Evolutionary conservation across 2,888 invertebrate species (phyloP).

Genomic region (Apotomis capreana): DNA sequence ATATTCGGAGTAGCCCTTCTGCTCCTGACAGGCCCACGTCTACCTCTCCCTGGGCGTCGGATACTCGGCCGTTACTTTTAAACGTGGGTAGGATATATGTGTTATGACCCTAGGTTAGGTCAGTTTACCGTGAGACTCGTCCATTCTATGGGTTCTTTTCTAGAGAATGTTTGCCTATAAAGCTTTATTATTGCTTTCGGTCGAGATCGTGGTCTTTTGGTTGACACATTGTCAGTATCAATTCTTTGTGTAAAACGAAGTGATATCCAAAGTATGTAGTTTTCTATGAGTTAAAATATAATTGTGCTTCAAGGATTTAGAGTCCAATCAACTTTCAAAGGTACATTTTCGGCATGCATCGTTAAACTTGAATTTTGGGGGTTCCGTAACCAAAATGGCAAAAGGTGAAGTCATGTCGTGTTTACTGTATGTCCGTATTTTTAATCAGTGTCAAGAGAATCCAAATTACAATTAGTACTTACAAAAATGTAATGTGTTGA

Average conservation of each 20-base stretch:
- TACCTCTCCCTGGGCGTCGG: conserved; percentile 25
- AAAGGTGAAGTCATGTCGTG: too few species aligned
- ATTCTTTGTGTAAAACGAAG: conserved; percentile 5
- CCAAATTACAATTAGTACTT: too few species aligned
- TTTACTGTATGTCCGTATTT: too few species aligned
- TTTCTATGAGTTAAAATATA: neutral
- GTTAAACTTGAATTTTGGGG: too few species aligned
- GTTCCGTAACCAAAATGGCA: too few species aligned
- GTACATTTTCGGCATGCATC: too few species aligned
- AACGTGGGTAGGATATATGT: conserved; percentile 36
- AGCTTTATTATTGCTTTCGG: conserved; percentile 6
- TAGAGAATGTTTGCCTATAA: conserved; percentile 19
- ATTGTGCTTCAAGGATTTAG: too few species aligned
- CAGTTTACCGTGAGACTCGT: conserved; percentile 16
- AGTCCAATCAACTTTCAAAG: too few species aligned
- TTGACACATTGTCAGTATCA: neutral
- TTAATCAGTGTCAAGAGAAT: too few species aligned
- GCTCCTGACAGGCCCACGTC: neutral
- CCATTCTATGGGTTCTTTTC: conserved; percentile 18
- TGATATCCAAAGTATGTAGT: neutral
- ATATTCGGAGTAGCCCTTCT: too few species aligned
- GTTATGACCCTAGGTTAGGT: conserved; percentile 26
- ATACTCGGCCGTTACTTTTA: conserved; percentile 30
- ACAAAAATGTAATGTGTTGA: too few species aligned
- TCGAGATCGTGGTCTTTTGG: neutral